These are phyloP conservation scores for Crotophaga sulcirostris DNA, from an alignment of 2,113 vertebrate species.

Conservation along the genomic window DNA sequence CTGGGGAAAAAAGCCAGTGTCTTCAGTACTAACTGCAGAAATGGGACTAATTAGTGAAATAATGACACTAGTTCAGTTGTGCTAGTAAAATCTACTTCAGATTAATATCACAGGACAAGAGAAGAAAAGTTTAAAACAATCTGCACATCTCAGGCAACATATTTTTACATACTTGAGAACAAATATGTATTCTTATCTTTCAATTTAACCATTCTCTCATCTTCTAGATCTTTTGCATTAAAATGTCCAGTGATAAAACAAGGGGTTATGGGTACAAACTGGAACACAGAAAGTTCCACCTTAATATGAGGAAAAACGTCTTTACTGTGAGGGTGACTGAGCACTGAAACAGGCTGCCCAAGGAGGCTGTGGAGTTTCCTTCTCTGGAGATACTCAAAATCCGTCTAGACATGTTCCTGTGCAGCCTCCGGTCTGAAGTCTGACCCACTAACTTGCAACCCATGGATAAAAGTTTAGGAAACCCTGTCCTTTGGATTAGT, in stretches of 20 bases:
- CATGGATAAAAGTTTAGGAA: neutral
- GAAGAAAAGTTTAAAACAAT: neutral
- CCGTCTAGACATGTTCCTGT: no score
- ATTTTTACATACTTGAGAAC: neutral
- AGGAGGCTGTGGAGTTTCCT: no score
- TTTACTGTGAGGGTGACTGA: no score
- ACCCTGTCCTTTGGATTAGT: neutral
- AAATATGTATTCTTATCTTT: neutral
- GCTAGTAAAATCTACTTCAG: neutral
- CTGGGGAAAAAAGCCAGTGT: neutral
- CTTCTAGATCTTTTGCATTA: neutral
- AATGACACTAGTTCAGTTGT: slow-evolving; percentile 8
- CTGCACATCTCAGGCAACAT: neutral
- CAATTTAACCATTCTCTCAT: neutral
- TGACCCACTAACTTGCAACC: neutral
- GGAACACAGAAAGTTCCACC: no score
- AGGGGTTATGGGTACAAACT: no score
- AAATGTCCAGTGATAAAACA: neutral
- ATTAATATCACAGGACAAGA: neutral
- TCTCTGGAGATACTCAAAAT: no score
- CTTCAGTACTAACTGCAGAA: slow-evolving; percentile 45
- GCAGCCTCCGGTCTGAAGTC: neutral
- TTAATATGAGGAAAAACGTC: no score
- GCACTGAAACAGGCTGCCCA: no score
- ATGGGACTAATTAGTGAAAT: slow-evolving; percentile 44